Base-by-base conservation (phyloP, 2,888 invertebrate species). In the Rotaria sp. region DNA sequence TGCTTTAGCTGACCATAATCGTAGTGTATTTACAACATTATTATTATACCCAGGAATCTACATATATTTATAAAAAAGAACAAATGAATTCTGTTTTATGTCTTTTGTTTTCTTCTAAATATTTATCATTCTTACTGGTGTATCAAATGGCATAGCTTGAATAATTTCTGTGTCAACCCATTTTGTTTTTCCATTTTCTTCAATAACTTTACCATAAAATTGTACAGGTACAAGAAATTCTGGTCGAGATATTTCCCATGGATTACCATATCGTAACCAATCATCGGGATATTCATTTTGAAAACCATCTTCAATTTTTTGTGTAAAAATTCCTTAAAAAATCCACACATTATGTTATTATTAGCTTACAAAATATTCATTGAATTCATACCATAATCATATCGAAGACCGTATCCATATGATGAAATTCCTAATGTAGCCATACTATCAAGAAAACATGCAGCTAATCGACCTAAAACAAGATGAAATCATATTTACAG, bases 361-460 rank as follows among this genome's bases (percentile, higher is more conserved):
- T 24, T 52, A 24, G 0, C 8, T 21, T 52, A 24, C 3, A 59
- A n/a, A 26, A 55, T 55, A 24, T 10, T 26, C 8, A 15, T 26
- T 18, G 18, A 15, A 67, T 30, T 1, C 18, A 5, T 67, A 67
- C 99, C 99, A 91, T 99, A 99, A 91, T 99, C 99, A 92, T 99
- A 99, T 89, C 99, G 94, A 88, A 98, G 94, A 90, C 97, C 99
- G 92, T 99, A 99, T 88, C 99, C 99, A 91, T 98, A 97, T n/a
- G 98, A 98, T 84, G 99, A 97, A 90, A 99, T 93, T 52, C 97
- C 97, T 55, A 98, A 92, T 0, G 97, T 97, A 48, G 97, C 98
- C 97, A 98, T 97, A 35, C 97, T 97, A 91, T 98, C 98, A n/a
- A 99, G 93, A 93, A 99, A 99, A 91, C 99, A 99, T 85, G 99